phyloP scores from a whole-genome alignment of 2,113 vertebrate genomes.

The Ctenodactylus gundi region DNA sequence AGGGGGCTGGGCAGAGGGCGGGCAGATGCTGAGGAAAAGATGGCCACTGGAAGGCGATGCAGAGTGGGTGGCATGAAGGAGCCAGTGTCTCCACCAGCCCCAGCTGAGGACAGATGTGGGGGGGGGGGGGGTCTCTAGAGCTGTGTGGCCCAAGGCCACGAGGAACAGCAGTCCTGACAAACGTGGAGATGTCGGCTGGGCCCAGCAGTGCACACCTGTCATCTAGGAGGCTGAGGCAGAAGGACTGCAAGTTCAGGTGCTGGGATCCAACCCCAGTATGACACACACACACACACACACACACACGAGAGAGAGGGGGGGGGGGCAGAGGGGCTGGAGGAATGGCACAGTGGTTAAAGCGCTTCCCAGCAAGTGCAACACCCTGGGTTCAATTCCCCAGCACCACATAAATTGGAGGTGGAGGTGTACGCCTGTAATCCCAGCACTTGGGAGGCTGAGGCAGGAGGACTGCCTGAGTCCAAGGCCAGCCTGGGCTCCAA shows the following conservation, averaged over 20 bases:
- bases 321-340: too few relatives aligned
- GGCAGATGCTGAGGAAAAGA: neutral
- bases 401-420: too few relatives aligned
- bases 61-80: rapidly evolving
- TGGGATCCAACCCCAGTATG: too few relatives aligned
- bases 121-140: neutral
- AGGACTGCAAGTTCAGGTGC: neutral
- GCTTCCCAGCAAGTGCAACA: too few relatives aligned
- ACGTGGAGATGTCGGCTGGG: neutral
- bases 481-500: too few relatives aligned
- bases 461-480: neutral
- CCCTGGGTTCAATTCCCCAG: too few relatives aligned
- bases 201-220: neutral
- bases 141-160: rapidly evolving
- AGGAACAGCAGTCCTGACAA: neutral
- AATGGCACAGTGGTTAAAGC: too few relatives aligned
- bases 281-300: too few relatives aligned
- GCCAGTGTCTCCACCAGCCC: neutral
- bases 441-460: neutral
- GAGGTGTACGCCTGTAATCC: too few relatives aligned
- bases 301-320: too few relatives aligned
- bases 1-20: neutral
- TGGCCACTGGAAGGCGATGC: neutral
- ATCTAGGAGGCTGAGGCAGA: neutral
- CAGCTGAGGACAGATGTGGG: neutral